These are phyloP conservation scores for Lomographa bimaculata DNA, from an alignment of 2,888 invertebrate genomes.

Conservation along the genomic window DNA sequence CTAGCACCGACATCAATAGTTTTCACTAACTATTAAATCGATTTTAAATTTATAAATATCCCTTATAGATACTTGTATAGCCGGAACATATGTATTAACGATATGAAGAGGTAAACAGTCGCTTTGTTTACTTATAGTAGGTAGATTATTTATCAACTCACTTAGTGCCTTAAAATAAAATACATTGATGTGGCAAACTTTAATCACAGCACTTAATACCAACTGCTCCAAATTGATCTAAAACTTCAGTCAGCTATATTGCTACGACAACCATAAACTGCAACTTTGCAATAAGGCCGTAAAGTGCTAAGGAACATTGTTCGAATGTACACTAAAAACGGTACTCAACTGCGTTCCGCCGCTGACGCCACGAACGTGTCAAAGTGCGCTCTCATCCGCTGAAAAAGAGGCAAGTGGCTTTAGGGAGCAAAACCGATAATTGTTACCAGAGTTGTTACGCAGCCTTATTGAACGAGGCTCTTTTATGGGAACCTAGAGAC, in stretches of 20 bases:
- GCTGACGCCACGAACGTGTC: constrained; percentile 31
- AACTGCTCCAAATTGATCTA: not conserved
- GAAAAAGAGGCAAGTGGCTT: constrained; percentile 19
- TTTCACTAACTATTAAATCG: too few relatives aligned
- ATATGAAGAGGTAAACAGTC: too few relatives aligned
- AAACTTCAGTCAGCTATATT: constrained; percentile 1
- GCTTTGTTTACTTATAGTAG: too few relatives aligned
- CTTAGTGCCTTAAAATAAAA: too few relatives aligned
- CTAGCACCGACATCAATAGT: too few relatives aligned
- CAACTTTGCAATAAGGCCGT: constrained; percentile 7
- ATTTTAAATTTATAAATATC: too few relatives aligned
- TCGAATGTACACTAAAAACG: constrained; percentile 7
- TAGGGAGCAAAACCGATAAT: constrained; percentile 23
- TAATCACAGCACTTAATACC: too few relatives aligned
- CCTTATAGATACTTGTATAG: too few relatives aligned
- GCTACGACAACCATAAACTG: not conserved
- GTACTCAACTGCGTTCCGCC: constrained; percentile 15
- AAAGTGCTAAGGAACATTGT: constrained; percentile 7
- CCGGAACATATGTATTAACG: too few relatives aligned
- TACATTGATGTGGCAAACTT: too few relatives aligned
- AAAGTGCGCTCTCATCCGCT: constrained; percentile 25
- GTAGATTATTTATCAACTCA: too few relatives aligned
- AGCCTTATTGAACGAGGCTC: constrained; percentile 10
- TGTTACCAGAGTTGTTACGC: constrained; percentile 18
- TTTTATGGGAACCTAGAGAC: constrained; percentile 16